Evolutionary conservation across 1,140 invertebrate species (phyloP).

Genomic region (Calliopsis andreniformis): DNA sequence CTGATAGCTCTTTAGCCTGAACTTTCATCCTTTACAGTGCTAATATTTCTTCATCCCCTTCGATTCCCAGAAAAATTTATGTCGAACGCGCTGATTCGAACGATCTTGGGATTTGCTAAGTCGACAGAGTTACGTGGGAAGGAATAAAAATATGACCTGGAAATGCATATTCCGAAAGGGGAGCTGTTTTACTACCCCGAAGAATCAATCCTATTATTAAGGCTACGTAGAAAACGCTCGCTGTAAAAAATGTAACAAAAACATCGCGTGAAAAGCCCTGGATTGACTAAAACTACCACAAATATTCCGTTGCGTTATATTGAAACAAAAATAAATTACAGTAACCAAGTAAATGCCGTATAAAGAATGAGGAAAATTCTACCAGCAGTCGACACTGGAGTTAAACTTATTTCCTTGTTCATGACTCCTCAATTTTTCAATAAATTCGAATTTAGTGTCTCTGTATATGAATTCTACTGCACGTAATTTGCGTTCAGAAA

Average conservation of each 20-base stretch:
- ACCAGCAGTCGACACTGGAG: constrained; percentile 37
- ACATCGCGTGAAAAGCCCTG: too few relatives aligned
- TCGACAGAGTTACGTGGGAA: not conserved
- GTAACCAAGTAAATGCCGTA: too few relatives aligned
- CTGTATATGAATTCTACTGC: too few relatives aligned
- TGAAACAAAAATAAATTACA: too few relatives aligned
- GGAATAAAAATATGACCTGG: not conserved
- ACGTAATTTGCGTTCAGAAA: too few relatives aligned
- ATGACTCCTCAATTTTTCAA: not conserved
- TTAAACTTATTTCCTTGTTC: constrained; percentile 36
- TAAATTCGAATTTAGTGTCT: too few relatives aligned
- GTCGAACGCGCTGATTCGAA: not conserved
- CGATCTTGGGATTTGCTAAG: not conserved
- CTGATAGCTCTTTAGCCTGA: not conserved
- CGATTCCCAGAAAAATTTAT: not conserved
- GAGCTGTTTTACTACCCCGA: not conserved
- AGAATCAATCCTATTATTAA: not conserved
- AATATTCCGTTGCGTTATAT: too few relatives aligned
- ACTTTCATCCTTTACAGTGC: not conserved
- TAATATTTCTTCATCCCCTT: not conserved
- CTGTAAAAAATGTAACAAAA: too few relatives aligned
- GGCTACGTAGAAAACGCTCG: too few relatives aligned
- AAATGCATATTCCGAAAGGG: not conserved
- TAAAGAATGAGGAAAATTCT: too few relatives aligned
- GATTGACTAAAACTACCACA: too few relatives aligned